Percentiles rank a stretch among this genome's conserved stretches.
Evolutionary conservation across 2,113 vertebrate species (phyloP).

Genomic region (Theristicus caerulescens): DNA sequence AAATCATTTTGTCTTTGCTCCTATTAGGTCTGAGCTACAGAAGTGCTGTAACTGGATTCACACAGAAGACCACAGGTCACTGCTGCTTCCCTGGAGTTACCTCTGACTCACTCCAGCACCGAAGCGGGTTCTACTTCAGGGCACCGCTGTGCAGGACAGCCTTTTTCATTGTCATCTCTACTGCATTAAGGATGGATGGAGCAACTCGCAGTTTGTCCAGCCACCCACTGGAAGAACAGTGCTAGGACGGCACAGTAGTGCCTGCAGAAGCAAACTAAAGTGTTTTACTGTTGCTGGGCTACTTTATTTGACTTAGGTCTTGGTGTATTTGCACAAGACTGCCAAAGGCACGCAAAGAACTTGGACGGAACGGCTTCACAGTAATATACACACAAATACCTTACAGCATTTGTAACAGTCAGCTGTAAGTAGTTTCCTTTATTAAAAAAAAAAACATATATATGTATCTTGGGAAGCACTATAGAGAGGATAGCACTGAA

Average conservation of each 20-base stretch:
- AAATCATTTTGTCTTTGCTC: not conserved
- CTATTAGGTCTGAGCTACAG: not conserved
- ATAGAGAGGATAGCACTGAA: not conserved
- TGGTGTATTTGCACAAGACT: not conserved
- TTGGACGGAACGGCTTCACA: not conserved
- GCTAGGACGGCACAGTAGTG: not conserved
- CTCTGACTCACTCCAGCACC: fast-evolving
- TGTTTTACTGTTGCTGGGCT: not conserved
- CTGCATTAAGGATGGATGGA: fast-evolving
- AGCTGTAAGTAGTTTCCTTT: not conserved
- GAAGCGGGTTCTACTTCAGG: not conserved
- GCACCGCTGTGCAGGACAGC: fast-evolving
- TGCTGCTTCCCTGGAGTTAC: not conserved
- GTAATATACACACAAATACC: not conserved
- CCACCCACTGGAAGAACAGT: fast-evolving
- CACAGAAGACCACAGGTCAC: not conserved
- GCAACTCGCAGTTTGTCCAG: not conserved
- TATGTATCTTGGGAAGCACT: not conserved
- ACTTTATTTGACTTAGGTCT: not conserved
- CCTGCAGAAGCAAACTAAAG: not conserved
- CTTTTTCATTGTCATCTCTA: not conserved
- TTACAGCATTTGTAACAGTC: not conserved
- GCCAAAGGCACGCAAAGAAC: not conserved
- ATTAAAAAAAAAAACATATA: not conserved
- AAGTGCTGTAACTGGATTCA: not conserved